A percentile compares a stretch with the other conserved stretches of the same genome.
phyloP scores from a whole-genome alignment of 2,113 vertebrate species.

The Aldabrachelys gigantea region DNA sequence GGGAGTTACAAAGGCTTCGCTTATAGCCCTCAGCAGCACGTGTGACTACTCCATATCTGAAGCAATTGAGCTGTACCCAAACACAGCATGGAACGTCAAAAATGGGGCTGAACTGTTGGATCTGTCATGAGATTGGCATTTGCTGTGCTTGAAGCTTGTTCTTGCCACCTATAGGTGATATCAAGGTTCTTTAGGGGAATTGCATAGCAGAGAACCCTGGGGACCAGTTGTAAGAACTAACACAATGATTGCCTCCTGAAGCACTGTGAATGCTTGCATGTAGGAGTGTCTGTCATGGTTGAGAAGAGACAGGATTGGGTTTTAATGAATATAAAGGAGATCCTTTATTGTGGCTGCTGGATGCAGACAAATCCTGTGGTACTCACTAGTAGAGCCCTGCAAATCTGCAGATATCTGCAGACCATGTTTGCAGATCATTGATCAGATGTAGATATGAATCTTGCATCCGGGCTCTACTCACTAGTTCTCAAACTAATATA shows the following conservation, averaged over 20 bases:
- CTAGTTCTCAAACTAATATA: neutral
- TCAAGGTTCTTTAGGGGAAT: neutral
- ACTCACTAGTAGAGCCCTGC: neutral
- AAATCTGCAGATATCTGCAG: too few species aligned
- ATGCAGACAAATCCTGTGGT: fast-evolving
- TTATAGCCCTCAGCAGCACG: neutral
- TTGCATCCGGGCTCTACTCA: too few species aligned
- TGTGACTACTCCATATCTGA: neutral
- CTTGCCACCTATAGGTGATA: neutral
- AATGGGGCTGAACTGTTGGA: neutral
- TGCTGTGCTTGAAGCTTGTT: neutral
- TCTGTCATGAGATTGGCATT: neutral
- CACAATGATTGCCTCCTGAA: neutral
- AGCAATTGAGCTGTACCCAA: neutral
- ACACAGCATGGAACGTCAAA: neutral
- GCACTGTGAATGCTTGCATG: constrained; percentile 23
- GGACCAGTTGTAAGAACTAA: neutral
- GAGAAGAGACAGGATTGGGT: neutral
- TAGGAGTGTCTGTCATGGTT: constrained; percentile 1
- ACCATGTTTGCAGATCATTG: too few species aligned
- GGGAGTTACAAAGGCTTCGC: neutral
- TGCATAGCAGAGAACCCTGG: neutral
- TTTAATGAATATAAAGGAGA: neutral
- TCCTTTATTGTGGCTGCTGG: neutral
- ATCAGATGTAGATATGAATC: too few species aligned